Evolutionary conservation across 1,140 invertebrate species (phyloP).

Genomic region (Sesamia nonagrioides): DNA sequence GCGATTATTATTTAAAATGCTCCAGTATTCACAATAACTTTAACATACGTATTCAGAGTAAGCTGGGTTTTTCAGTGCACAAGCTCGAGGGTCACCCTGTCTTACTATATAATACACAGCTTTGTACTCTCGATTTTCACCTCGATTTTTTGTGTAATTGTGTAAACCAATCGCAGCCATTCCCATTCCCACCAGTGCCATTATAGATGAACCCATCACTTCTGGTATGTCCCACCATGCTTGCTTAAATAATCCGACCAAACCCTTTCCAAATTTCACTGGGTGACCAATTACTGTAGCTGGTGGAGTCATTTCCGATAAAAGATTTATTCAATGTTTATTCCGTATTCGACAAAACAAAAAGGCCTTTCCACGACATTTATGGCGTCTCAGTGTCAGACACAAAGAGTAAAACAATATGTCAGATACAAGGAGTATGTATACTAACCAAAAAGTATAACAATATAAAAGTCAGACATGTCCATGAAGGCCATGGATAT

Average conservation of each 20-base stretch:
- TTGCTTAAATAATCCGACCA: slow-evolving; percentile 82
- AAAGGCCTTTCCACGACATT: too few species aligned
- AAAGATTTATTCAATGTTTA: background rate
- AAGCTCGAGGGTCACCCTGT: slow-evolving; percentile 81
- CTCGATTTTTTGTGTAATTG: slow-evolving; percentile 82
- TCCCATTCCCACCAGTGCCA: slow-evolving; percentile 84
- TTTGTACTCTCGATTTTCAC: slow-evolving; percentile 86
- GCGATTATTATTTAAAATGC: too few species aligned
- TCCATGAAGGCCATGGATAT: too few species aligned
- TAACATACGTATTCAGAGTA: slow-evolving; percentile 63
- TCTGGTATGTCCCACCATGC: slow-evolving; percentile 89
- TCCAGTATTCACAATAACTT: background rate
- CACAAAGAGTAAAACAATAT: too few species aligned
- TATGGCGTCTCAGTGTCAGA: too few species aligned
- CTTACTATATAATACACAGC: slow-evolving; percentile 83
- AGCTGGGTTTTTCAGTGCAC: slow-evolving; percentile 72
- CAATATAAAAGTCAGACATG: too few species aligned
- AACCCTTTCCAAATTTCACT: slow-evolving; percentile 69
- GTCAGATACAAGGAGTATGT: too few species aligned
- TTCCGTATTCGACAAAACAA: background rate
- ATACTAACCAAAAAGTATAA: too few species aligned
- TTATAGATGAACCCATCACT: slow-evolving; percentile 84
- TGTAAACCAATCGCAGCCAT: slow-evolving; percentile 67
- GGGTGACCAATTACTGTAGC: slow-evolving; percentile 73
- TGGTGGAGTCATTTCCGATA: slow-evolving; percentile 63